Evolutionary conservation across 2,888 invertebrate species (phyloP).

Genomic region (Caenorhabditis sulstoni): DNA sequence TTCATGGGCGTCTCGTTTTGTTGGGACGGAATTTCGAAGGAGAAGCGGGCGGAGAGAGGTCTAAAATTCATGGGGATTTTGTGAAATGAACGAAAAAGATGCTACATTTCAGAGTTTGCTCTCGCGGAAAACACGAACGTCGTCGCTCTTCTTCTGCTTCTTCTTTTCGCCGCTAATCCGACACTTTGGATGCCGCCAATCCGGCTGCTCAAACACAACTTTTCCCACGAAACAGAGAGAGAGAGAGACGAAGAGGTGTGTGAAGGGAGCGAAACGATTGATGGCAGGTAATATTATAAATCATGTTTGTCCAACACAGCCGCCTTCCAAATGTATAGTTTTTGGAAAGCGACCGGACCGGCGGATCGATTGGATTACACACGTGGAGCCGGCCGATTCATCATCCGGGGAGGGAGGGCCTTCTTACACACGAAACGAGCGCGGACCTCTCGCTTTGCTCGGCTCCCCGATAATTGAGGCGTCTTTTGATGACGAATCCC

Average conservation of each 20-base stretch:
- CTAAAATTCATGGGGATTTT: conserved; percentile 40
- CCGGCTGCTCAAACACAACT: conserved; percentile 11
- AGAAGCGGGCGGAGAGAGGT: conserved; percentile 5
- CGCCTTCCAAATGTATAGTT: conserved; percentile 10
- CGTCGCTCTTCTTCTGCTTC: not conserved
- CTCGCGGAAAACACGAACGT: conserved; percentile 2
- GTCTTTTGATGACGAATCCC: too few relatives aligned
- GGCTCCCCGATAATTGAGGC: too few relatives aligned
- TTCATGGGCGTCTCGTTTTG: conserved; percentile 8
- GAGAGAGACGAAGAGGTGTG: conserved; percentile 4
- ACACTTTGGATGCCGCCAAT: not conserved
- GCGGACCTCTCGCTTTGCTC: too few relatives aligned
- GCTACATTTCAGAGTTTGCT: not conserved
- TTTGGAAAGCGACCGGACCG: not conserved
- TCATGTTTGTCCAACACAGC: conserved; percentile 50
- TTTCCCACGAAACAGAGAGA: conserved; percentile 7
- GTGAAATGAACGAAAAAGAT: conserved; percentile 12
- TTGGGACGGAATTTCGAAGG: not conserved
- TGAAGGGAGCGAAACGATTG: too few relatives aligned
- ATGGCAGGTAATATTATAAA: conserved; percentile 29
- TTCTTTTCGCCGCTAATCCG: not conserved
- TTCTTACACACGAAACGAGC: conserved; percentile 25
- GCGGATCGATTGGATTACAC: conserved; percentile 13
- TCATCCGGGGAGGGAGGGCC: conserved; percentile 34
- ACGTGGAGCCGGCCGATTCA: conserved; percentile 13